These are phyloP conservation scores for Lordiphosa andalusiaca DNA, from an alignment of 2,888 invertebrate genomes.

Conservation along the genomic window DNA sequence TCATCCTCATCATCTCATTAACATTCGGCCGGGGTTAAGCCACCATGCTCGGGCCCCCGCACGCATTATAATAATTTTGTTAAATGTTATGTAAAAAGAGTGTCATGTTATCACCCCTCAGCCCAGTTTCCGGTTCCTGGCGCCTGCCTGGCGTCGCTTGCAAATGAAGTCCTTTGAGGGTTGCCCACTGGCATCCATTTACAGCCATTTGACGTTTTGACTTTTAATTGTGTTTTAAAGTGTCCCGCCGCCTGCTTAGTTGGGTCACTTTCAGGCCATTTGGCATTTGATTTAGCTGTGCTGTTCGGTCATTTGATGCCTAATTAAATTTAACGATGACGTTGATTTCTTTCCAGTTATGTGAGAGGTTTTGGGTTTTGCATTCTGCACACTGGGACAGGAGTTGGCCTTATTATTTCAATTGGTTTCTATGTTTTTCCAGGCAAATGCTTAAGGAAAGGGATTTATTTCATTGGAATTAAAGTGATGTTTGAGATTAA, in stretches of 20 bases:
- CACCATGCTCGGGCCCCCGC: constrained; percentile 13
- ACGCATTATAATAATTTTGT: constrained; percentile 70
- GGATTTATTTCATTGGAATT: no score
- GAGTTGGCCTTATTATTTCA: no score
- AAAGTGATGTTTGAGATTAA: no score
- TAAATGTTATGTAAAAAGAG: constrained; percentile 75
- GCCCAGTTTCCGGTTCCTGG: constrained; percentile 7
- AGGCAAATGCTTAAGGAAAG: no score
- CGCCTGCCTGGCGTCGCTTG: constrained; percentile 58
- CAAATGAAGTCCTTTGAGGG: constrained; percentile 70
- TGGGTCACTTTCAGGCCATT: constrained; percentile 69
- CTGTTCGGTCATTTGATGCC: constrained; percentile 76
- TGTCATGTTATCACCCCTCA: constrained; percentile 34
- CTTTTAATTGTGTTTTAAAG: constrained; percentile 73
- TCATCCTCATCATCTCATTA: constrained; percentile 31
- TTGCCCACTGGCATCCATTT: constrained; percentile 61
- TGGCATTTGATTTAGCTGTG: constrained; percentile 70
- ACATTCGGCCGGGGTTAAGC: constrained; percentile 28
- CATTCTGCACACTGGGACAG: neutral
- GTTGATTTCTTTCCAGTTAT: constrained; percentile 45
- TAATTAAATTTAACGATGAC: constrained; percentile 78
- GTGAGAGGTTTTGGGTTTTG: constrained; percentile 9
- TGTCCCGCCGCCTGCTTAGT: constrained; percentile 25
- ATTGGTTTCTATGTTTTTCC: no score
- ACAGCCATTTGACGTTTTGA: constrained; percentile 61